Conservation (phyloP, 2,113 vertebrate species). For the Noctilio leporinus region DNA sequence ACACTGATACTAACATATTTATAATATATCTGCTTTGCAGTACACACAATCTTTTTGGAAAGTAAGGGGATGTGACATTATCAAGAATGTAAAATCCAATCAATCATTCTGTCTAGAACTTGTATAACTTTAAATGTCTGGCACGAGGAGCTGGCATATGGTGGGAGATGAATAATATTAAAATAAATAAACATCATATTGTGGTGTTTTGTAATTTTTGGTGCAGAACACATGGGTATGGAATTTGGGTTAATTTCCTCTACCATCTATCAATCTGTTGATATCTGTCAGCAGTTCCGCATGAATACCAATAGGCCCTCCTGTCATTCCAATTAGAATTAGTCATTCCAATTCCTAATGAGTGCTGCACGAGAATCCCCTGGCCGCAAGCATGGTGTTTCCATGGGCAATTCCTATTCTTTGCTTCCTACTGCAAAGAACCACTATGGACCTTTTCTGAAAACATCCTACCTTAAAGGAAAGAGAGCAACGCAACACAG, state of each 20-base stretch:
- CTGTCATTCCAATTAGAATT: not conserved
- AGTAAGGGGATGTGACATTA: constrained; percentile 46
- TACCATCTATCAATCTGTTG: not conserved
- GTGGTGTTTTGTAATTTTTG: constrained; percentile 37
- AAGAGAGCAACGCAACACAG: not conserved
- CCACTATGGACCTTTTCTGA: not conserved
- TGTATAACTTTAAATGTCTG: constrained; percentile 21
- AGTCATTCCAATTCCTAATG: not conserved
- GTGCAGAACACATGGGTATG: not conserved
- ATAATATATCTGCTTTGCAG: constrained; percentile 38
- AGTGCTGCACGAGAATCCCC: not conserved
- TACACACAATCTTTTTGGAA: constrained; percentile 43
- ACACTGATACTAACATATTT: constrained; percentile 1
- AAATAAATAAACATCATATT: not conserved
- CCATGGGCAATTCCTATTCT: not conserved
- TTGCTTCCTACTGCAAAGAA: not conserved
- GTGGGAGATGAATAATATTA: not conserved
- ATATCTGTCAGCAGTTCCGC: not conserved
- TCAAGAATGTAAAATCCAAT: not conserved
- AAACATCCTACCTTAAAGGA: not conserved
- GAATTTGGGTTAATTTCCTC: not conserved
- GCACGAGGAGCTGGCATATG: not conserved
- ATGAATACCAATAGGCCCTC: not conserved
- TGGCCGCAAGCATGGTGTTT: not conserved
- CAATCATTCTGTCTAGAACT: constrained; percentile 30